Conservation (phyloP, 2,888 invertebrate genomes). For the Drosophila crucigera region DNA sequence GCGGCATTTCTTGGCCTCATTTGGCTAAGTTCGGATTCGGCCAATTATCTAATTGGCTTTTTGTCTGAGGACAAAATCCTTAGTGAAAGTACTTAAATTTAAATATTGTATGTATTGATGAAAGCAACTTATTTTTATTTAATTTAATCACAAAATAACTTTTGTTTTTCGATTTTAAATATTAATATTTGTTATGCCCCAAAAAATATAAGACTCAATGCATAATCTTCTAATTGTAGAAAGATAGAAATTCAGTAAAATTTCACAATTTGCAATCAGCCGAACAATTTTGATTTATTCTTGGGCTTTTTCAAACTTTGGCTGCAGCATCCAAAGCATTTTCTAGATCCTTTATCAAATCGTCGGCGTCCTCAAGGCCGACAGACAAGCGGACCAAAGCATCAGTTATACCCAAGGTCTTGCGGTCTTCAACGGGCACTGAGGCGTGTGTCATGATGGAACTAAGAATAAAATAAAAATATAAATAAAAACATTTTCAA, state of each 20-base stretch:
- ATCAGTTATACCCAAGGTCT: conserved; percentile 92
- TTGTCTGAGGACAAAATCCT: conserved; percentile 76
- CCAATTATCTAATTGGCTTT: conserved; percentile 67
- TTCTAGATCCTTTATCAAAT: conserved; percentile 93
- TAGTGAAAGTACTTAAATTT: conserved; percentile 47
- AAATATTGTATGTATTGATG: neutral
- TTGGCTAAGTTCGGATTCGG: conserved; percentile 88
- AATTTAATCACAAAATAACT: neutral
- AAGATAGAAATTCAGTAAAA: neutral
- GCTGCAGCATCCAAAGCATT: conserved; percentile 89
- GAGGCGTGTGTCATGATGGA: conserved; percentile 98
- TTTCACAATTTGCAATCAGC: neutral
- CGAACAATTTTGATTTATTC: neutral
- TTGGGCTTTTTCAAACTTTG: conserved; percentile 35
- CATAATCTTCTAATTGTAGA: neutral
- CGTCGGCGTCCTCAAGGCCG: conserved; percentile 94
- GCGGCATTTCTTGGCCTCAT: conserved; percentile 88
- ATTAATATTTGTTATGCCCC: neutral
- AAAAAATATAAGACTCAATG: conserved; percentile 1
- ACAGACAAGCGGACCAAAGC: conserved; percentile 94
- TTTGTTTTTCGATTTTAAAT: neutral
- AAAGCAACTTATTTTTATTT: neutral
- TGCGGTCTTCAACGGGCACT: conserved; percentile 91
- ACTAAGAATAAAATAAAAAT: conserved; percentile 86
- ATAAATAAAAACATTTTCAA: neutral